Evolutionary conservation across 2,888 invertebrate genomes (phyloP).

Genomic region (Tiliacea citrago): DNA sequence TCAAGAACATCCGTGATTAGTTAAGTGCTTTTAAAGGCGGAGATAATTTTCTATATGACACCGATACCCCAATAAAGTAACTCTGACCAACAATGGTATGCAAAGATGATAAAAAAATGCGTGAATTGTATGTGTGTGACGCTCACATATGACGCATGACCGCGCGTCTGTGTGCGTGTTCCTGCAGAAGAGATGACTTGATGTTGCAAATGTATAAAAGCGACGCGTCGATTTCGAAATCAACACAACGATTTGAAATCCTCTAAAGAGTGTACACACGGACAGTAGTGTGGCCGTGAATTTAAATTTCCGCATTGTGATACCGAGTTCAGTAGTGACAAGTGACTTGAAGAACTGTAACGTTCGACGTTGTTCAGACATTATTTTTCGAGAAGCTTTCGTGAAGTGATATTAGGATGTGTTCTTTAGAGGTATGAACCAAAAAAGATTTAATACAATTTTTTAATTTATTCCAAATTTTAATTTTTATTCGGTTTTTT

Average conservation of each 20-base stretch:
- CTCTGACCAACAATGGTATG: conserved; percentile 80
- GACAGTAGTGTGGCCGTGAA: conserved; percentile 80
- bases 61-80: conserved; percentile 84
- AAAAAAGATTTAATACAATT: neutral
- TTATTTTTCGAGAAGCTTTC: conserved; percentile 61
- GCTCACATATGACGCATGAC: conserved; percentile 74
- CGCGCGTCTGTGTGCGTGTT: conserved; percentile 71
- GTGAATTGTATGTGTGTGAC: conserved; percentile 72
- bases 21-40: conserved; percentile 70
- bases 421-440: conserved; percentile 77
- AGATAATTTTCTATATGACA: conserved; percentile 79
- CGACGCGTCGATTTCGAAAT: conserved; percentile 89
- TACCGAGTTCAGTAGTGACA: conserved; percentile 75
- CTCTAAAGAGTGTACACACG: conserved; percentile 87
- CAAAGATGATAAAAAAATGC: conserved; percentile 82
- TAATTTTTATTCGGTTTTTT: neutral
- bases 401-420: conserved; percentile 82
- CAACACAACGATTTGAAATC: conserved; percentile 88
- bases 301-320: conserved; percentile 83
- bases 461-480: neutral
- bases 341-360: conserved; percentile 80
- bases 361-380: conserved; percentile 63
- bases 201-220: conserved; percentile 90
- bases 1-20: conserved; percentile 68
- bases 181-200: conserved; percentile 84